Evolutionary conservation across 2,888 invertebrate genomes (phyloP).

Genomic region (Amphipoea lucens): DNA sequence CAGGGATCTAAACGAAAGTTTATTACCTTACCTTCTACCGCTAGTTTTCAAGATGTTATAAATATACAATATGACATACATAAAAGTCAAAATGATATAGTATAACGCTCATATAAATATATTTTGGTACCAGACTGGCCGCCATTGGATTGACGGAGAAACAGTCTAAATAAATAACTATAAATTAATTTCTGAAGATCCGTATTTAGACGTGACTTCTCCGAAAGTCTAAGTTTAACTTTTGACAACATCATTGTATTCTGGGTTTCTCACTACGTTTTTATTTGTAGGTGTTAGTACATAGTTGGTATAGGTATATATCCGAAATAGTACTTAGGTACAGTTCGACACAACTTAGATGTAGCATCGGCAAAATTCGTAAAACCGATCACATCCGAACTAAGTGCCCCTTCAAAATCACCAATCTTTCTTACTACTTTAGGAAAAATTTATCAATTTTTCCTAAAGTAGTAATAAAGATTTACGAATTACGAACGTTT

Average conservation of each 20-base stretch:
- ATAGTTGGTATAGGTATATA: too few species aligned
- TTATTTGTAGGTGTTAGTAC: background rate
- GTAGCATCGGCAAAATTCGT: too few species aligned
- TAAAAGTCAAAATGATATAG: background rate
- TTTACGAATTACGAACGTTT: too few species aligned
- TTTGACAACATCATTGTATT: background rate
- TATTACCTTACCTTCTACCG: background rate
- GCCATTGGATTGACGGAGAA: background rate
- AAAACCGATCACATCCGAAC: too few species aligned
- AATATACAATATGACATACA: background rate
- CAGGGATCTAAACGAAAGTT: background rate
- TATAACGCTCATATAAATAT: background rate
- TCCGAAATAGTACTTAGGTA: background rate
- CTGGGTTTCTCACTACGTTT: background rate
- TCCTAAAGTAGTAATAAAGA: too few species aligned
- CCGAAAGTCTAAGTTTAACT: background rate
- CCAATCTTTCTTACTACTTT: too few species aligned
- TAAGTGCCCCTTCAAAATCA: too few species aligned
- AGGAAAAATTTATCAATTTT: too few species aligned
- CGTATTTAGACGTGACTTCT: constrained; percentile 1
- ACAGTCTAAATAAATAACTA: constrained; percentile 7
- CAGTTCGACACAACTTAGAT: too few species aligned
- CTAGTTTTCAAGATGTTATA: background rate
- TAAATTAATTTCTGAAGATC: constrained; percentile 1
- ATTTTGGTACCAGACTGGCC: background rate